A percentile compares a stretch with the other conserved stretches of the same genome.
Conservation (phyloP, 2,888 invertebrate genomes). For the Folsomia candida region DNA sequence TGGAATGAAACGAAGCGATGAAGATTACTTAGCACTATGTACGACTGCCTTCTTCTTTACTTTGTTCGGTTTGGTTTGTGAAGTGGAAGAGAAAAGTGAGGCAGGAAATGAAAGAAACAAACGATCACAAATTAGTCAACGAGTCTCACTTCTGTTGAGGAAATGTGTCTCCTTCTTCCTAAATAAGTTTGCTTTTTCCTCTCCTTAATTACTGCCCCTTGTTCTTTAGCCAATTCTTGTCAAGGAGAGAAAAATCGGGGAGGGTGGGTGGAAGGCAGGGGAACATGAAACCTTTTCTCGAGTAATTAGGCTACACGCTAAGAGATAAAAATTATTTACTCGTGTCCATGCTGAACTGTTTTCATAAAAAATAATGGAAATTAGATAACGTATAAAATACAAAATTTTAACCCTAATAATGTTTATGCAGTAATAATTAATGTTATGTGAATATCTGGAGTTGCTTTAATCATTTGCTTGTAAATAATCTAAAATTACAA, state of each 20-base stretch:
- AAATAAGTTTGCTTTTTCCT: neutral
- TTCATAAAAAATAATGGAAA: no score
- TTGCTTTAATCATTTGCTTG: no score
- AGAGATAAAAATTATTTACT: no score
- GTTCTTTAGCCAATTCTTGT: neutral
- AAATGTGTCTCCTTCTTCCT: neutral
- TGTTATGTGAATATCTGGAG: no score
- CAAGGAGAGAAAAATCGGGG: neutral
- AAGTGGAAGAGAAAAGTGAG: slow-evolving; percentile 45
- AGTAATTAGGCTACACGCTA: no score
- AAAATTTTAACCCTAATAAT: no score
- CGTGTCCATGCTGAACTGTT: no score
- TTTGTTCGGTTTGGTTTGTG: slow-evolving; percentile 3
- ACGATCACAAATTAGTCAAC: slow-evolving; percentile 51
- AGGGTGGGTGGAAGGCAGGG: neutral
- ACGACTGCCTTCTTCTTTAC: slow-evolving; percentile 24
- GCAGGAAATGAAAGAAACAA: slow-evolving; percentile 51
- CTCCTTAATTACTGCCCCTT: neutral
- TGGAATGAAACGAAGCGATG: slow-evolving; percentile 23
- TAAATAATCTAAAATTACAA: no score
- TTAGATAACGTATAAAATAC: no score
- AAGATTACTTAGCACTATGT: slow-evolving; percentile 28
- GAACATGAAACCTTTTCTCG: neutral
- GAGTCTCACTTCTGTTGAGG: slow-evolving; percentile 5
- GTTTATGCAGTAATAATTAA: no score